phyloP scores from a whole-genome alignment of 2,888 invertebrate species.

The Frankliniella intonsa region DNA sequence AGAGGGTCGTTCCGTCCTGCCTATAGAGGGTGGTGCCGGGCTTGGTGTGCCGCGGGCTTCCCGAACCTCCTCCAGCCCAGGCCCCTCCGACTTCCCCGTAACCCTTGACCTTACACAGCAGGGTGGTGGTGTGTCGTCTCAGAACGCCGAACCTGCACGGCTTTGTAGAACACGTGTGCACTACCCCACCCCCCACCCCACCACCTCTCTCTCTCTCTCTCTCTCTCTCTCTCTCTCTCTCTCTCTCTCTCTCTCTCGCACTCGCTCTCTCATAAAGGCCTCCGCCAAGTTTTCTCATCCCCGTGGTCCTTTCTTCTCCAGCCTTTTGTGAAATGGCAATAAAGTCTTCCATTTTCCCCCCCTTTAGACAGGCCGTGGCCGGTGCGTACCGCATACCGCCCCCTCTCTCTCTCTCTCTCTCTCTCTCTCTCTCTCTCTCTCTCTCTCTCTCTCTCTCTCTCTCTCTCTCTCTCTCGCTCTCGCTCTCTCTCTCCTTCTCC shows the following conservation, averaged over 20 bases:
- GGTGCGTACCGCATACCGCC: not conserved
- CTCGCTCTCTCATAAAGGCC: not conserved
- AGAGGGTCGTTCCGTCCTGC: no score
- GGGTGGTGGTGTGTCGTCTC: no score
- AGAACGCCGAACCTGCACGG: no score
- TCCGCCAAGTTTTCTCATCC: not conserved
- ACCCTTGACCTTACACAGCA: no score
- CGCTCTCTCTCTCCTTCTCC: slow-evolving; percentile 12
- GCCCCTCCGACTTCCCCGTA: no score
- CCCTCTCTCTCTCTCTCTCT: not conserved
- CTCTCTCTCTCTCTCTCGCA: not conserved
- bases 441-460: not conserved
- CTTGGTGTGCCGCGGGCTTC: no score
- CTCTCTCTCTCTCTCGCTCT: not conserved
- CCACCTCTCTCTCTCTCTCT: not conserved
- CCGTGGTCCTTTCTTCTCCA: not conserved
- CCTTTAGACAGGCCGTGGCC: no score
- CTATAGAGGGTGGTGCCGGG: no score
- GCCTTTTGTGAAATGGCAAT: no score
- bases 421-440: not conserved
- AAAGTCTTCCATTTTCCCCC: no score
- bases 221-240: not conserved
- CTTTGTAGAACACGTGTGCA: no score
- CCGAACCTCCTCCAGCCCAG: no score
- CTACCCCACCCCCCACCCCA: not conserved